Base-by-base conservation (phyloP, 2,113 vertebrate species). In the Lasiurus borealis region DNA sequence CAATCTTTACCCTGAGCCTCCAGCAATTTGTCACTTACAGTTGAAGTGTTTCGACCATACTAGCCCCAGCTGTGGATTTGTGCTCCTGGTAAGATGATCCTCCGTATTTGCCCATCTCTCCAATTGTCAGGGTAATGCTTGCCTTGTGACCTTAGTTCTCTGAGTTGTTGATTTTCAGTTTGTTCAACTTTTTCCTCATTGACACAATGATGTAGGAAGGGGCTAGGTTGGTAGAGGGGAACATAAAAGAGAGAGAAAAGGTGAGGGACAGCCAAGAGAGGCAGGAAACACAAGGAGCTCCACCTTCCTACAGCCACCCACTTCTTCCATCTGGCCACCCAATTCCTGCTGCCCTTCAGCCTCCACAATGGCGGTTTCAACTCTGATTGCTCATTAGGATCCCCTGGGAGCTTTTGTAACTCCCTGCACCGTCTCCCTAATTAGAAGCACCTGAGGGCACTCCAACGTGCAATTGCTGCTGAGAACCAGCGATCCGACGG, bases 101-200 rank as follows among this genome's bases (percentile, higher is more conserved):
- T 73, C 34, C 54, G 34, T 52, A 29, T 34, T 23, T 69, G 72
- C 31, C 18, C 0, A 0, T 57, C 71, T 69, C 78, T 76, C 48
- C 59, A 31, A 7, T 31, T 36, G 23, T 69, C 48, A 76, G 29
- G 48, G 48, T 36, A 36, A 48, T 6, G 14, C 44, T 21, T n/a
- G 34, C 44, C 77, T 19, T 52, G 77, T 11, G 86, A 59, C 18
- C 14, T 50, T 71, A 10, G 18, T 59, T 48, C 31, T 69, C 71
- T n/a, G 71, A 77, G 62, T 25, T 75, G 68, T 68, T 50, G 50
- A 18, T 78, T 69, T 90, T 90, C 62, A 29, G 59, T 69, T 84
- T 85, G 66, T 52, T n/a, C 40, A 69, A 11, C 18, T 46, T 40
- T 59, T 36, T 77, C 40, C 50, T 71, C 19, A 27, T 46, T 44